Conservation (phyloP, 2,888 invertebrate species). For the Dioctria linearis region DNA sequence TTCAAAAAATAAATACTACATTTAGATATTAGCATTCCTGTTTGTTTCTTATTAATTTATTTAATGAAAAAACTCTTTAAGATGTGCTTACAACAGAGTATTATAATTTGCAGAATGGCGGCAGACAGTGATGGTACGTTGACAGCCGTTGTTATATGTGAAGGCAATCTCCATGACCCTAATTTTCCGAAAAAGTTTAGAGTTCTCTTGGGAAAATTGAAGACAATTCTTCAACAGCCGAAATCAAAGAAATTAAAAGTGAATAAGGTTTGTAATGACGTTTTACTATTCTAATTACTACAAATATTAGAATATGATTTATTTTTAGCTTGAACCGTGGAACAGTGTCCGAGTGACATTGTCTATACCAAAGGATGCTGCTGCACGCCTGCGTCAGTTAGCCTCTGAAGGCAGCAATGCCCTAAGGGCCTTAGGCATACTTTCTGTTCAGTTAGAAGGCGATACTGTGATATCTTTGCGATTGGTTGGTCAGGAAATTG, state of each 20-base stretch:
- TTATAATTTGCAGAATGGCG: constrained; percentile 76
- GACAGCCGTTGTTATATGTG: constrained; percentile 90
- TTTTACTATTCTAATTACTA: not conserved
- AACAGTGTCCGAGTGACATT: constrained; percentile 98
- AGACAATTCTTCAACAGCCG: constrained; percentile 78
- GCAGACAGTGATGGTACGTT: constrained; percentile 86
- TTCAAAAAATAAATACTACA: too few species aligned
- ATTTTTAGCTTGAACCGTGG: constrained; percentile 92
- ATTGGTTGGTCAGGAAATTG: constrained; percentile 82
- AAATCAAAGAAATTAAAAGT: constrained; percentile 76
- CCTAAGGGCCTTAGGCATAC: constrained; percentile 92
- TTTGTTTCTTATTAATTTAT: not conserved
- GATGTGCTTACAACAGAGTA: not conserved
- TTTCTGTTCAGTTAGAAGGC: constrained; percentile 95
- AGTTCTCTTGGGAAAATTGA: constrained; percentile 83
- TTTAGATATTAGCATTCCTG: too few species aligned
- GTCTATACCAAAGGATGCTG: constrained; percentile 97
- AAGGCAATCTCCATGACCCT: constrained; percentile 91
- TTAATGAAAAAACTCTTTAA: not conserved
- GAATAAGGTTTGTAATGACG: constrained; percentile 72
- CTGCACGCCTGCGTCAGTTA: constrained; percentile 89
- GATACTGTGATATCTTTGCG: constrained; percentile 84
- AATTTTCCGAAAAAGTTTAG: constrained; percentile 87
- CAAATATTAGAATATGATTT: constrained; percentile 14
- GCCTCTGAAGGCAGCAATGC: constrained; percentile 92